A percentile compares a stretch with the other conserved stretches of the same genome.
Evolutionary conservation across 2,113 vertebrate genomes (phyloP).

Genomic region (rat (Rattus norvegicus)): DNA sequence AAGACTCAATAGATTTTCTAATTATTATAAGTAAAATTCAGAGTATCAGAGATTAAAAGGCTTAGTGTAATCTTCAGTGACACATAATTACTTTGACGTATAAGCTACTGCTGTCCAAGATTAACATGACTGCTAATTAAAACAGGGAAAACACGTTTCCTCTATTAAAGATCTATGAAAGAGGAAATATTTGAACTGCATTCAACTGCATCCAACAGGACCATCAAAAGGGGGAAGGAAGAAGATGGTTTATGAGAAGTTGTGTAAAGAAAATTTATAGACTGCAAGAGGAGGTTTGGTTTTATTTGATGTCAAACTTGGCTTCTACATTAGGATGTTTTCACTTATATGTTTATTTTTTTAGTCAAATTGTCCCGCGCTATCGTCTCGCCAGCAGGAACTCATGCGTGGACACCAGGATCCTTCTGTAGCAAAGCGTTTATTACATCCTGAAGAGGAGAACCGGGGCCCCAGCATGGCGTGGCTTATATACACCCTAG

Average conservation of each 20-base stretch:
- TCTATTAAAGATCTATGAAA: background rate
- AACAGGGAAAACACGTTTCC: background rate
- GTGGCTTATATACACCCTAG: no score
- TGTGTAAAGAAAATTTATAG: background rate
- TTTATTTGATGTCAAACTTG: background rate
- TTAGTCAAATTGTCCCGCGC: no score
- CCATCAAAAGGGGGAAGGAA: background rate
- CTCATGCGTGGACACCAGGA: no score
- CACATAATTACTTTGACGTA: background rate
- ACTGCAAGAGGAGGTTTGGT: fast-evolving
- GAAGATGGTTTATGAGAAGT: background rate
- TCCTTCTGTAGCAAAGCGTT: no score
- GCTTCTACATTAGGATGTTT: background rate
- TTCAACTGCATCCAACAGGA: background rate
- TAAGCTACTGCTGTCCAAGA: background rate
- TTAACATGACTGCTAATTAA: background rate
- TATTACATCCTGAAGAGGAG: no score
- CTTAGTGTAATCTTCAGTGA: background rate
- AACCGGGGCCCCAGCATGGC: no score
- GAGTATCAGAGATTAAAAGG: background rate
- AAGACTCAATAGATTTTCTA: background rate
- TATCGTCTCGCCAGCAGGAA: no score
- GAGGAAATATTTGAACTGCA: background rate
- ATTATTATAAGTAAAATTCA: background rate
- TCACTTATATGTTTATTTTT: background rate